Base-by-base conservation (phyloP, 2,888 invertebrate genomes). In the Napeogenes inachia region DNA sequence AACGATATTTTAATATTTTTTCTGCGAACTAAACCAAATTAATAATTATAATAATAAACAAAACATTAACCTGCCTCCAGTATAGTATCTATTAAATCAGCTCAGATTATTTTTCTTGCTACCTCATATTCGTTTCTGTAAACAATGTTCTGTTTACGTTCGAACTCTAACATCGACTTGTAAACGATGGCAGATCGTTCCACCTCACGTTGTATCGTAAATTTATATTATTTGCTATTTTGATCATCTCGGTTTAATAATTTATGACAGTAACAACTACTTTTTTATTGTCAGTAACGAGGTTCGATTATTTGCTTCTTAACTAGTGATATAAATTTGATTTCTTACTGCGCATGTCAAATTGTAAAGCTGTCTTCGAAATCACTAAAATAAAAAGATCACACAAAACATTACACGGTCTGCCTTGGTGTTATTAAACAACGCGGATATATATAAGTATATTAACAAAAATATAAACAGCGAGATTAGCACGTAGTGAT, bases 101-200 rank as follows among this genome's bases (percentile, higher is more conserved):
- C 62, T 67, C 60, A 59, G 68, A 65, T 71, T 73, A 72, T 73
- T 76, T 73, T 71, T 68, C 65, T 66, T 68, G 70, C 64, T 63
- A 70, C 69, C 69, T 71, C 69, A 71, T 71, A 71, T 70, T 65
- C 61, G 65, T 53, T 64, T 66, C 59, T 60, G 60, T 71, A 69
- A 68, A 71, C 65, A 67, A 57, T 5, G 56, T n/a, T 45, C 47
- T 69, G 70, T 74, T 72, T 72, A 68, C 66, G 62, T 65, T 54
- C 45, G 35, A 56, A 54, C 53, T 64, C 57, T 54, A 63, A 66
- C 66, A 65, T 56, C 57, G 57, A 53, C 45, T 42, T 32, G 63
- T 62, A 63, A 64, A 69, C 66, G 63, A 62, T 57, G 56, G 55
- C 61, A 30, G 56, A 38, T 30, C 61, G 45, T 50, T 47, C 61